These are phyloP conservation scores for Ellobius talpinus DNA, from an alignment of 2,113 vertebrate species.

Conservation along the genomic window DNA sequence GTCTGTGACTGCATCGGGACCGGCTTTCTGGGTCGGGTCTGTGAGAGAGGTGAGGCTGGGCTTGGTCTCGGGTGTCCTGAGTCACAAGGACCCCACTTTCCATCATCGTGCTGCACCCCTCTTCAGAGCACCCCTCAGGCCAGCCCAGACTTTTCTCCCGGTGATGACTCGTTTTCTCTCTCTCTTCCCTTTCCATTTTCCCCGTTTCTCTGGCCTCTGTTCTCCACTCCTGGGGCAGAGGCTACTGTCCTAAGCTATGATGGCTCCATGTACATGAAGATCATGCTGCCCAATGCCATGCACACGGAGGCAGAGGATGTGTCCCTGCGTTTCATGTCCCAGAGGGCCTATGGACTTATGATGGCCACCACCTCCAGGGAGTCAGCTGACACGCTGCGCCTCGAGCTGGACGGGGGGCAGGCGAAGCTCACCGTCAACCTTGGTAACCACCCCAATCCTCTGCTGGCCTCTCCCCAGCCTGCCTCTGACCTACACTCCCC, in stretches of 20 bases:
- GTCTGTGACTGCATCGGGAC: constrained; percentile 94
- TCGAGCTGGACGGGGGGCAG: constrained; percentile 95
- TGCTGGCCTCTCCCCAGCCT: neutral
- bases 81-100: neutral
- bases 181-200: neutral
- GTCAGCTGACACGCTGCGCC: constrained; percentile 95
- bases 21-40: constrained; percentile 92
- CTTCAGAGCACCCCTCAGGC: neutral
- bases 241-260: constrained; percentile 96
- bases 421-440: constrained; percentile 97
- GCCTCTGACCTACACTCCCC: neutral
- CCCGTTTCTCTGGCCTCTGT: neutral
- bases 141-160: neutral
- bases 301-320: constrained; percentile 97
- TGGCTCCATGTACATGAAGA: constrained; percentile 97
- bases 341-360: constrained; percentile 95
- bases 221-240: constrained; percentile 86
- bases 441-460: constrained; percentile 88
- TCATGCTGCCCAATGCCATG: constrained; percentile 91
- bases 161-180: constrained; percentile 35
- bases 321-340: constrained; percentile 96
- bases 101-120: no score
- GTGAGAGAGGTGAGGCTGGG: constrained; percentile 90
- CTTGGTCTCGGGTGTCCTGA: neutral
- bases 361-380: constrained; percentile 97